Evolutionary conservation across 2,797 vertebrate genomes (phyloP).

Genomic region (Yasuhikotakia modesta): DNA sequence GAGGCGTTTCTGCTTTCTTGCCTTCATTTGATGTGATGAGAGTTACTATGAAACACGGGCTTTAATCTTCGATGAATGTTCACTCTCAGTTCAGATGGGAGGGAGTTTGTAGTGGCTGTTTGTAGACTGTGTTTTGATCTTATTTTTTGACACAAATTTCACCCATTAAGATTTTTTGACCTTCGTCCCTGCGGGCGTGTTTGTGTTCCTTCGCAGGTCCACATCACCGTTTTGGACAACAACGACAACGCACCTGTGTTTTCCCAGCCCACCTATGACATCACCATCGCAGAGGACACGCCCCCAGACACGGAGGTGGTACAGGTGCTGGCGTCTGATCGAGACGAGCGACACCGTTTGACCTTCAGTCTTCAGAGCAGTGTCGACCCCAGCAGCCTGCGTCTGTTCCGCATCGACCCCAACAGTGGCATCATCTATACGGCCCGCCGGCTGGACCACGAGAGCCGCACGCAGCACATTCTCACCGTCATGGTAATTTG

Average conservation of each 20-base stretch:
- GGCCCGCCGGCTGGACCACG: slow-evolving; percentile 88
- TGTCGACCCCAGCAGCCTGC: slow-evolving; percentile 87
- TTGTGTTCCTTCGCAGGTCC: slow-evolving; percentile 76
- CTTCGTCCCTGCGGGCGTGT: slow-evolving; percentile 26
- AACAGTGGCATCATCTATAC: slow-evolving; percentile 85
- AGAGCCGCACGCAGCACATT: slow-evolving; percentile 91
- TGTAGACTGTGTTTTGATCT: neutral
- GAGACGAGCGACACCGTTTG: slow-evolving; percentile 88
- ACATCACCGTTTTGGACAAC: slow-evolving; percentile 91
- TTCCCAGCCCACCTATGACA: slow-evolving; percentile 88
- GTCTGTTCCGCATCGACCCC: slow-evolving; percentile 90
- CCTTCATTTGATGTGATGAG: neutral
- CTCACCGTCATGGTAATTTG: slow-evolving; percentile 89
- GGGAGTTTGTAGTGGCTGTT: neutral
- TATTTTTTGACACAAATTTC: slow-evolving; percentile 46
- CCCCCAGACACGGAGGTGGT: slow-evolving; percentile 89
- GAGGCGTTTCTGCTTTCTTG: neutral
- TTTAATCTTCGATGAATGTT: neutral
- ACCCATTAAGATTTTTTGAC: slow-evolving; percentile 42
- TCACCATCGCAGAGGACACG: slow-evolving; percentile 90
- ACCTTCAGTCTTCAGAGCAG: slow-evolving; percentile 91
- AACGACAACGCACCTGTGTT: slow-evolving; percentile 95
- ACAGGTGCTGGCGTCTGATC: slow-evolving; percentile 89
- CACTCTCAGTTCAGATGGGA: neutral
- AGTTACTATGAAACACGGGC: neutral